phyloP scores from a whole-genome alignment of 2,797 vertebrate genomes.

The Propithecus perrieri region DNA sequence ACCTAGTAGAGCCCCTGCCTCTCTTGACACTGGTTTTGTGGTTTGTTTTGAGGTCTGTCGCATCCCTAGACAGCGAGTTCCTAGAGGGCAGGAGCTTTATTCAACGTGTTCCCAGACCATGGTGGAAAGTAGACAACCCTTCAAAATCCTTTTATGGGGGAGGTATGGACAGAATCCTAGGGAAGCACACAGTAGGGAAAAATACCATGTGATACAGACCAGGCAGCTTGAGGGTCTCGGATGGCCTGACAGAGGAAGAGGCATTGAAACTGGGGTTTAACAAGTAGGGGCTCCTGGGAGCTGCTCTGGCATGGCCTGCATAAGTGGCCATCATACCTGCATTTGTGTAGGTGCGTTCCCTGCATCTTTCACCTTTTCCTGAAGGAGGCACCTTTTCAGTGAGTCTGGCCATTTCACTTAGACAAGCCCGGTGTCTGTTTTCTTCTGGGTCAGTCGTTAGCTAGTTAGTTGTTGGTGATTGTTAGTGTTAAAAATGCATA shows the following conservation, averaged over 20 bases:
- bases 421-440: background rate
- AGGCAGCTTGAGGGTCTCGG: background rate
- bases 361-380: background rate
- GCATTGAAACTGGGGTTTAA: background rate
- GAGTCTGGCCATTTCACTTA: background rate
- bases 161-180: background rate
- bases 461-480: background rate
- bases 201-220: background rate
- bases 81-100: background rate
- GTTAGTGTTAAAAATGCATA: background rate
- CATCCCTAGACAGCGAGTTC: background rate
- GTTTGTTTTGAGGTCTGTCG: background rate
- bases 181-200: background rate
- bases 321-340: fast-evolving
- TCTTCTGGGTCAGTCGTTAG: background rate
- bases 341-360: background rate
- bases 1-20: fast-evolving
- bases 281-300: background rate
- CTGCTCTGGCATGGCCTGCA: background rate
- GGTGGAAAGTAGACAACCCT: background rate
- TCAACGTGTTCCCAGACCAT: background rate
- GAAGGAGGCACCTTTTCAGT: background rate
- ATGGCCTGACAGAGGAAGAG: background rate
- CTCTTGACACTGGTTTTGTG: background rate
- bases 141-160: background rate